Evolutionary conservation across 2,113 vertebrate species (phyloP), one percentile per base, ranked within the genome.

Genomic region (Cinclus cinclus): DNA sequence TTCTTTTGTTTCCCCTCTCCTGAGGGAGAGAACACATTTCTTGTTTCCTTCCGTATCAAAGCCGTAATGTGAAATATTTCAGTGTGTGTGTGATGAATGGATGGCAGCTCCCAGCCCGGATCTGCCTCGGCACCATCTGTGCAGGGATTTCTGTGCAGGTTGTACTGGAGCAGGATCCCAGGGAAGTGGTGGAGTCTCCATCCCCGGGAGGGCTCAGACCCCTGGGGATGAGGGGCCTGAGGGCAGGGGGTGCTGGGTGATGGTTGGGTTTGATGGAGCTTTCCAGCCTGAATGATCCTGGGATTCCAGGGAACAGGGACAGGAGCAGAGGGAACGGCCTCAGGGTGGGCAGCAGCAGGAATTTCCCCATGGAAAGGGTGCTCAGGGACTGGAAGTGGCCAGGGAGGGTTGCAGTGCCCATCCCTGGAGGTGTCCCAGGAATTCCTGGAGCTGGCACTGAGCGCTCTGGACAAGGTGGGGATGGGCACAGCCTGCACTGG

Each of bases 161-260:
- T 0, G 27, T 20, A 1, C 0, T 3, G 56, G 23, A 14, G 47
- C 41, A 56, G 41, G 13, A 7, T 24, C 33, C 59, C 68, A 21
- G 60, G 60, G 37, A 16, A 11, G 13, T 0, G 30, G 0, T 25
- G 86, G 21, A 13, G 6, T 1, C 31, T 17, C 59, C 68, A 44
- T 2, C 76, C 58, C 42, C 22, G 35, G 11, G 1, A 7, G 35
- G 31, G 50, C 2, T 12, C 25, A 22, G 1, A 10, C 1, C 49
- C 28, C 18, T 24, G 27, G 39, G 64, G 15, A 8, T 15, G 27
- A 10, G 71, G 59, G 22, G 6, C 35, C 44, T 5, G 35, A 5
- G 83, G 82, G 10, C 23, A 4, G 18, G 23, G 15, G 9, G 50
- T 7, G 76, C 80, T 83, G 79, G 16, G 1, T 5, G 3, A 9